Base-by-base conservation (phyloP, 64 coral and sea anemone genomes). In the Cladopsammia gracilis region DNA sequence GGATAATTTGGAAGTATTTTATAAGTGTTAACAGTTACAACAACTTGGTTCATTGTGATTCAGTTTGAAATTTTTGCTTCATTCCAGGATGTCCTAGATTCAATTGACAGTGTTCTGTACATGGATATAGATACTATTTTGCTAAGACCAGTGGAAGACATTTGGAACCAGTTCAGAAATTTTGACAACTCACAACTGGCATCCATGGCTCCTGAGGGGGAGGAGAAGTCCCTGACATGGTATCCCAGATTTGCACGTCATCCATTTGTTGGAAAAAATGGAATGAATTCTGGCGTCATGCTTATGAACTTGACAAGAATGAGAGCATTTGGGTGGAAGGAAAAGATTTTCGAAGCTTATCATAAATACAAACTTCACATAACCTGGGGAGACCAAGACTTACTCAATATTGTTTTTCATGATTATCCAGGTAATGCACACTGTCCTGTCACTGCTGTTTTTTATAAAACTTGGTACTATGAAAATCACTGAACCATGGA, bases 221-320 rank as follows among this genome's bases (percentile, higher is more conserved):
- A 97, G 43, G 92, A 94, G 3, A 22, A 68, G 51, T 77, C 85
- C 46, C 26, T 92, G 26, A 74, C 82, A 6, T 98, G 96, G 96
- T 98, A 98, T 73, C 91, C 88, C 42, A 98, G 96, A 71, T 98
- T 98, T 98, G 89, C 96, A 12, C 83, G 71, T 6, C 96, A 98
- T 79, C 96, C 96, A 5, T 98, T 74, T 74, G 95, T 79, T 86
- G 96, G 96, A 34, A 89, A 95, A 93, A 73, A 89, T 13, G 96
- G 96, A 6, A 64, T 98, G 34, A 98, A 98, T 13, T 98, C 96
- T 64, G 96, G 96, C 62, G 96, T 98, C 12, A 95, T 98, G 96
- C 48, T 98, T 48, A 95, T 98, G 93, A 98, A 98, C 15, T 77
- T 95, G 64, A 98, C 96, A 47, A 88, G 93, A 76, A 98, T 98